Base-by-base conservation (phyloP, 2,888 invertebrate species). In the Cylindroiulus punctatus region DNA sequence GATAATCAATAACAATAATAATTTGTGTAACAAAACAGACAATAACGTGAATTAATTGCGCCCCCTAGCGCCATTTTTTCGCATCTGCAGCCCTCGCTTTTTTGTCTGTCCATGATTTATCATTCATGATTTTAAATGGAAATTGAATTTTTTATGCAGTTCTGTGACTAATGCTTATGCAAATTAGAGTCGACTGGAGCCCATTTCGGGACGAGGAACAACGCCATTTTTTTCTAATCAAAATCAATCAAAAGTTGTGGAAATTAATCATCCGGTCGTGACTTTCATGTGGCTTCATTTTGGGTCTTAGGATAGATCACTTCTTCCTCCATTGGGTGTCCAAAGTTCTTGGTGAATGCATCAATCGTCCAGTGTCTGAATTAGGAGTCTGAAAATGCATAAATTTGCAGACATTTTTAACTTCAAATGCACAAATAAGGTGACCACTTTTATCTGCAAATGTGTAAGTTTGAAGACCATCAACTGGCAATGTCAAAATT, bases 101-200 rank as follows among this genome's bases (percentile, higher is more conserved):
- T 52, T 52, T 52, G 2, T 52, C 52, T 52, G 52, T 52, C 52
- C n/a, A 19, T 52, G 52, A 52, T 52, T 52, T 52, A 52, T 52
- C 52, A 52, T 52, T 52, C 52, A 52, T 52, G 52, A 52, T 52
- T 52, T 36, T 52, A 52, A 52, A 52, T 52, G 52, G 52, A 52
- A 52, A 52, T 52, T 52, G 52, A 52, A 5, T 52, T 52, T 52
- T 52, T 52, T 52, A 52, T 52, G n/a, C 52, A n/a, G 52, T 52
- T 12, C 52, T 19, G 19, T 52, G 52, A 52, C 52, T 52, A 52
- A 52, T 52, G 52, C n/a, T 17, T 52, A 52, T 52, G 52, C 52
- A 52, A 52, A 52, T 52, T 52, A 52, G 19, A 52, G 52, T 52
- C 12, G 52, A 52, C 52, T 52, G 52, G 19, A 52, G 19, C n/a